phyloP scores from a whole-genome alignment of 2,113 vertebrate genomes.

The Pachyramphus minor region DNA sequence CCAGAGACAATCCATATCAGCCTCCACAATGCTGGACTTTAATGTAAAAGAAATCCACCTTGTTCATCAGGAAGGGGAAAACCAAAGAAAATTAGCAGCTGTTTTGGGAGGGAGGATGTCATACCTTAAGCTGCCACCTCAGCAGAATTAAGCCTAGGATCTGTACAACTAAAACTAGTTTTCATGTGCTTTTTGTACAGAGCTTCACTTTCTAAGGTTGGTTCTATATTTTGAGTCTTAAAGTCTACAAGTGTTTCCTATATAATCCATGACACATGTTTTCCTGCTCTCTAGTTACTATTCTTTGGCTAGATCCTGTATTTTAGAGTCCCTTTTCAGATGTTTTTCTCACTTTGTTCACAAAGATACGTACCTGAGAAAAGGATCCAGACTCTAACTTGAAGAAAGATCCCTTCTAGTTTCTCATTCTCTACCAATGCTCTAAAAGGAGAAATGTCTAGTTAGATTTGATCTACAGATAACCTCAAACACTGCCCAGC shows the following conservation, averaged over 20 bases:
- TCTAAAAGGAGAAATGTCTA: background rate
- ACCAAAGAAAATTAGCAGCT: background rate
- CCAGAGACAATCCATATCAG: background rate
- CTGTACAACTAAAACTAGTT: background rate
- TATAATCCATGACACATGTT: background rate
- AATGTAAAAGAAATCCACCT: background rate
- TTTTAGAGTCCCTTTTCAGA: background rate
- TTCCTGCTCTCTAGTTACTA: background rate
- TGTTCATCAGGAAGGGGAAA: background rate
- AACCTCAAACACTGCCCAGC: background rate
- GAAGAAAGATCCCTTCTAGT: background rate
- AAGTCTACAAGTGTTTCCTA: background rate
- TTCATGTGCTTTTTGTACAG: background rate
- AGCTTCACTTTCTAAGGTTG: background rate
- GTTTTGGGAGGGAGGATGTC: background rate
- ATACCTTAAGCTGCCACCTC: background rate
- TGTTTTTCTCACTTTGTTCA: background rate
- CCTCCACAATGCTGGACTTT: background rate
- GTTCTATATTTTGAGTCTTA: background rate
- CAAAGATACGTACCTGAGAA: background rate
- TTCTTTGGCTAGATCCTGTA: background rate
- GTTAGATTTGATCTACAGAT: background rate
- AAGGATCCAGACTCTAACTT: background rate
- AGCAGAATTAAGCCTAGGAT: background rate
- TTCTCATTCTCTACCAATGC: background rate